Evolutionary conservation across 2,888 invertebrate species (phyloP).

Genomic region (Phlogophora meticulosa): DNA sequence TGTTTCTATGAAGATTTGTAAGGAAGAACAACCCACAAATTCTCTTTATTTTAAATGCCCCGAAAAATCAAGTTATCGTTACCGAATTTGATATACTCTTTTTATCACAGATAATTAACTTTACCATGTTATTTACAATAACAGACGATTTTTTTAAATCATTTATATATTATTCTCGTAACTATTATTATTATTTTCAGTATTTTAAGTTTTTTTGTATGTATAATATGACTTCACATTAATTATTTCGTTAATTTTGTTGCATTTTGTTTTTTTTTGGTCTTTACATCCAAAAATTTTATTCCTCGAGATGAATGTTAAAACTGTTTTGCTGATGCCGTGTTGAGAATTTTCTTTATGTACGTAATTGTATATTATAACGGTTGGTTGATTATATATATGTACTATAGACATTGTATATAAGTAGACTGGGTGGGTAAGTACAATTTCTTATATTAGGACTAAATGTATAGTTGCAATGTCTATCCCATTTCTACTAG

Average conservation of each 20-base stretch:
- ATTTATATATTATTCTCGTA: slow-evolving; percentile 14
- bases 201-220: slow-evolving; percentile 21
- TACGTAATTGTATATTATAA: slow-evolving; percentile 39
- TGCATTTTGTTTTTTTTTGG: slow-evolving; percentile 75
- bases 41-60: neutral
- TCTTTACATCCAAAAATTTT: slow-evolving; percentile 28
- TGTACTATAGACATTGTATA: slow-evolving; percentile 60
- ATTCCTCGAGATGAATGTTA: slow-evolving; percentile 32
- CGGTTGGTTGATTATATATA: slow-evolving; percentile 49
- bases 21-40: too few relatives aligned
- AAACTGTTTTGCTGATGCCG: slow-evolving; percentile 77
- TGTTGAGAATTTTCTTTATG: slow-evolving; percentile 60
- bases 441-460: slow-evolving; percentile 62
- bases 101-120: neutral
- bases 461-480: slow-evolving; percentile 68
- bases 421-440: slow-evolving; percentile 56
- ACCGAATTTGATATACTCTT: neutral
- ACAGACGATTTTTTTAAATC: neutral
- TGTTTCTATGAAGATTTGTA: too few relatives aligned
- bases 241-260: slow-evolving; percentile 64
- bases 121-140: neutral
- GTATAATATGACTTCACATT: slow-evolving; percentile 28
- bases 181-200: slow-evolving; percentile 1
- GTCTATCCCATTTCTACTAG: slow-evolving; percentile 71
- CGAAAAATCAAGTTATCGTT: neutral